Evolutionary conservation across 2,888 invertebrate species (phyloP).

Genomic region (Dascillus cervinus): DNA sequence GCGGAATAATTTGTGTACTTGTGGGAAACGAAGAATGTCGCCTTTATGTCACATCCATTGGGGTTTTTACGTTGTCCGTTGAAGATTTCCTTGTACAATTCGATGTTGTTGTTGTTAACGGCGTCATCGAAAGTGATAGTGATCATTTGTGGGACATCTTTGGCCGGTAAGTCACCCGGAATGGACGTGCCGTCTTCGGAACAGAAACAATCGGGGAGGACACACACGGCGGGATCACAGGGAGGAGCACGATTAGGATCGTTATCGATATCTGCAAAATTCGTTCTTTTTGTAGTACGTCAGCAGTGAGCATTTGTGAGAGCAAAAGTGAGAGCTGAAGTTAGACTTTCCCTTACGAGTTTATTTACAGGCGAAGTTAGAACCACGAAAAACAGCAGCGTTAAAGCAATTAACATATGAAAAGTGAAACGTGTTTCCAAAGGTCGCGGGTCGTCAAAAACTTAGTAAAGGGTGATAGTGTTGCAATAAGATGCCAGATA

Average conservation of each 20-base stretch:
- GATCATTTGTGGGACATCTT: constrained; percentile 89
- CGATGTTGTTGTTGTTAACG: constrained; percentile 92
- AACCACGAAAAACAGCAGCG: constrained; percentile 1
- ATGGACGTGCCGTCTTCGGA: constrained; percentile 85
- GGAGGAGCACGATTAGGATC: constrained; percentile 89
- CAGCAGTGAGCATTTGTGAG: no score
- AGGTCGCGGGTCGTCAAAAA: constrained; percentile 16
- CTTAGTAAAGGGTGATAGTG: constrained; percentile 22
- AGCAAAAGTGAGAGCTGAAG: constrained; percentile 3
- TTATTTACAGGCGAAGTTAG: constrained; percentile 4
- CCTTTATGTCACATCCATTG: constrained; percentile 88
- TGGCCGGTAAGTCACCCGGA: constrained; percentile 74
- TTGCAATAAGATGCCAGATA: constrained; percentile 24
- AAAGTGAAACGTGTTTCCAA: constrained; percentile 24
- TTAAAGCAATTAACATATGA: constrained; percentile 7
- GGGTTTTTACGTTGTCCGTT: constrained; percentile 84
- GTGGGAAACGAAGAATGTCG: constrained; percentile 87
- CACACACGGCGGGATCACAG: constrained; percentile 79
- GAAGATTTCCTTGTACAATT: constrained; percentile 87
- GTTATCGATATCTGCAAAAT: constrained; percentile 78
- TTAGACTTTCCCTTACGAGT: constrained; percentile 9
- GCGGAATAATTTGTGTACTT: constrained; percentile 91
- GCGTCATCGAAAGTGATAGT: constrained; percentile 92
- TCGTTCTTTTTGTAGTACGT: no score
- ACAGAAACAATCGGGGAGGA: constrained; percentile 88